These are phyloP conservation scores for Caenorhabditis sp. DNA, from an alignment of 2,888 invertebrate genomes.

Conservation along the genomic window DNA sequence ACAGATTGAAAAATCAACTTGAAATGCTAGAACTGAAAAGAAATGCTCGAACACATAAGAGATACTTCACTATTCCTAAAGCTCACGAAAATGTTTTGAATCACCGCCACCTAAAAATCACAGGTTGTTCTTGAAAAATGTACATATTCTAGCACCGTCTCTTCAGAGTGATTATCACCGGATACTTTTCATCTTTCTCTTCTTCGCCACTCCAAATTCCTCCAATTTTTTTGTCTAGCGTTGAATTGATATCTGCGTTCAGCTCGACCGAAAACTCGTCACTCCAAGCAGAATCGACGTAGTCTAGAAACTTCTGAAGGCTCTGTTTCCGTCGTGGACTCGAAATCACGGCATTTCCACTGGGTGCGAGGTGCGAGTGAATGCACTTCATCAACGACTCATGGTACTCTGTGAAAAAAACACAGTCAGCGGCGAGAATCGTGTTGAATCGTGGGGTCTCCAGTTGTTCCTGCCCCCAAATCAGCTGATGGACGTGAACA, in stretches of 20 bases:
- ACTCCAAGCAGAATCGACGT: conserved; percentile 41
- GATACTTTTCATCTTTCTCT: conserved; percentile 53
- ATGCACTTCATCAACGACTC: conserved; percentile 57
- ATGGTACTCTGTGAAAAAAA: conserved; percentile 70
- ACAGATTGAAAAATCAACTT: too few species aligned
- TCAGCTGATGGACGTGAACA: conserved; percentile 16
- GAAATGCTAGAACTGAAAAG: background rate
- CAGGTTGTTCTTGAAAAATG: conserved; percentile 1
- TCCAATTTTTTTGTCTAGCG: conserved; percentile 33
- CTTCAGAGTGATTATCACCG: conserved; percentile 32
- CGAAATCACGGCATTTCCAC: conserved; percentile 59
- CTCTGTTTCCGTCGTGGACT: conserved; percentile 70
- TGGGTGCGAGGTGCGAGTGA: conserved; percentile 18
- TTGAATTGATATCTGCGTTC: conserved; percentile 7
- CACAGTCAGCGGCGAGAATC: conserved; percentile 74
- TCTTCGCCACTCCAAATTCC: conserved; percentile 17
- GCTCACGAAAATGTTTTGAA: conserved; percentile 15
- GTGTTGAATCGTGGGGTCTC: conserved; percentile 54
- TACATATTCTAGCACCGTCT: background rate
- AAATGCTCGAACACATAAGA: conserved; percentile 20
- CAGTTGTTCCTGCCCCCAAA: conserved; percentile 24
- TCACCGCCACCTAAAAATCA: conserved; percentile 24
- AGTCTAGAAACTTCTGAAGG: conserved; percentile 61
- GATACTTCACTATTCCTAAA: conserved; percentile 12
- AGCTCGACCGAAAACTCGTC: conserved; percentile 12